Percentiles rank a stretch among this genome's conserved stretches.
phyloP scores from a whole-genome alignment of 2,797 vertebrate species.

The Characodon lateralis region DNA sequence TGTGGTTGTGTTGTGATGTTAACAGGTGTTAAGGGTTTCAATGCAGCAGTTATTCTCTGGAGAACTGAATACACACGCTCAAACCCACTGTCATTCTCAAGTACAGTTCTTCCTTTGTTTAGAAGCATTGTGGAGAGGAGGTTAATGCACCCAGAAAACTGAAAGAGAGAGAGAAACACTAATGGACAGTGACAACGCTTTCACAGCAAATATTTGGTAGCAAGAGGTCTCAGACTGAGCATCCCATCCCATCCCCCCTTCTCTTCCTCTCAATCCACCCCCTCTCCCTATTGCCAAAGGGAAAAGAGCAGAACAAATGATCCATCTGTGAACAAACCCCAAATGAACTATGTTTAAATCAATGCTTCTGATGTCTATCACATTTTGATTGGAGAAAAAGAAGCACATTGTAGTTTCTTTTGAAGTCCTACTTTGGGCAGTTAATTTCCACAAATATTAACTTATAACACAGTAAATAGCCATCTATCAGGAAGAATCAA shows the following conservation, averaged over 20 bases:
- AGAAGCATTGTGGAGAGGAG: slow-evolving; percentile 57
- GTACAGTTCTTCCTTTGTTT: slow-evolving; percentile 66
- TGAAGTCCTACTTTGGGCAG: not conserved
- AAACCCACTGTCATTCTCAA: slow-evolving; percentile 11
- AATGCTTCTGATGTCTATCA: not conserved
- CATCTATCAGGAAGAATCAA: not conserved
- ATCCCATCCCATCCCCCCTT: slow-evolving; percentile 21
- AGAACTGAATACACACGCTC: not conserved
- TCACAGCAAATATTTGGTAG: slow-evolving; percentile 71
- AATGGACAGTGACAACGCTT: slow-evolving; percentile 66
- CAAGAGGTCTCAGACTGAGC: slow-evolving; percentile 41
- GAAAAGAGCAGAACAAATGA: slow-evolving; percentile 61
- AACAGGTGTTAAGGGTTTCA: not conserved
- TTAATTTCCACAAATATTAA: not conserved
- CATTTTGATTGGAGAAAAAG: not conserved
- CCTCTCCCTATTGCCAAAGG: slow-evolving; percentile 30
- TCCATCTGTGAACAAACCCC: slow-evolving; percentile 52
- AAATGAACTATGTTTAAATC: slow-evolving; percentile 26
- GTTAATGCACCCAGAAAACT: slow-evolving; percentile 67
- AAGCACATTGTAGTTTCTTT: not conserved
- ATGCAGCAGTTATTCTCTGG: not conserved
- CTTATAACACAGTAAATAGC: not conserved
- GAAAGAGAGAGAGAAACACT: slow-evolving; percentile 36
- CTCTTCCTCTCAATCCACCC: slow-evolving; percentile 13
- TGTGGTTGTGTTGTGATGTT: slow-evolving; percentile 9